Percentiles rank a stretch among this genome's conserved stretches.
These are phyloP conservation scores for Rostratula benghalensis DNA, from an alignment of 2,113 vertebrate species.

Conservation along the genomic window DNA sequence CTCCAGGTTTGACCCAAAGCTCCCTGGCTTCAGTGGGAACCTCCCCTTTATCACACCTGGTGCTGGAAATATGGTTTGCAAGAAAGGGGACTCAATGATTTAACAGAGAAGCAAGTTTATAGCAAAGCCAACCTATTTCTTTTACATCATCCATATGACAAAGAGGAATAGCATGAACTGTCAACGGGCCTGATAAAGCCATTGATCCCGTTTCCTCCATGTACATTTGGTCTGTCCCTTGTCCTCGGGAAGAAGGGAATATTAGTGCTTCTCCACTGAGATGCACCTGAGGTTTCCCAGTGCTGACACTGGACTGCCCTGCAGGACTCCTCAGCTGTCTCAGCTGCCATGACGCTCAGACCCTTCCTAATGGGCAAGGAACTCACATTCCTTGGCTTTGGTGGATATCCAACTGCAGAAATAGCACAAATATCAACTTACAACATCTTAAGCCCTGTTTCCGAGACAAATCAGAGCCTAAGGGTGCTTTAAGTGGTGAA, in stretches of 20 bases:
- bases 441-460: neutral
- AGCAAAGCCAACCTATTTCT: neutral
- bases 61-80: neutral
- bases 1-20: neutral
- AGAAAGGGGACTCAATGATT: neutral
- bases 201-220: neutral
- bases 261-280: constrained; percentile 70
- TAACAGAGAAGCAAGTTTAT: neutral
- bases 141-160: neutral
- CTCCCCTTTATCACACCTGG: neutral
- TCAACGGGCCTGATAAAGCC: neutral
- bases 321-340: constrained; percentile 74
- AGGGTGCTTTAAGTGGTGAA: neutral
- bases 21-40: neutral
- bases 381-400: constrained; percentile 77
- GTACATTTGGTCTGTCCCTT: constrained; percentile 56
- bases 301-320: constrained; percentile 76
- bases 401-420: constrained; percentile 70
- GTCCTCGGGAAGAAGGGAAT: constrained; percentile 74
- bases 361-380: constrained; percentile 73
- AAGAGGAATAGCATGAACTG: neutral
- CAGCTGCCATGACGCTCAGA: constrained; percentile 77
- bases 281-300: constrained; percentile 76
- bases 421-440: neutral
- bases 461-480: neutral